Base-by-base conservation (phyloP, 2,888 invertebrate species). In the Xylota segnis region DNA sequence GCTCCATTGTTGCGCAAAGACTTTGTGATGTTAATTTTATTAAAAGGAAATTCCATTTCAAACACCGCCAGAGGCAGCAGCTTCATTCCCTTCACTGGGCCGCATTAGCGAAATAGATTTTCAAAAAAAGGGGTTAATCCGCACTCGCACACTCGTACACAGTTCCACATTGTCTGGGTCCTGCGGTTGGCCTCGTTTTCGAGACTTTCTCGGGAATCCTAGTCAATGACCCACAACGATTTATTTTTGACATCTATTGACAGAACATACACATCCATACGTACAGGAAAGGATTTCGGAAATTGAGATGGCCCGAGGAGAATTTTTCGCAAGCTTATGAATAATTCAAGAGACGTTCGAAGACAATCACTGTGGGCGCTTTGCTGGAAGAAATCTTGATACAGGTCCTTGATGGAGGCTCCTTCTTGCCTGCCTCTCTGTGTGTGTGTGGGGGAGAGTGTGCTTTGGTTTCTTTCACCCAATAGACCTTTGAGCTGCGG, bases 21-120 rank as follows among this genome's bases (percentile, higher is more conserved):
- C 59, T 71, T 66, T 83, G 47, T 66, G 72, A 83, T 45, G 71
- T 61, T 59, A 59, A 59, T 65, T 78, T 77, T 37, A 66, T 72
- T 72, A 66, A 82, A 75, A 61, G 59, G 47, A 65, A 59, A 75
- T 70, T 58, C 58, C 32, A 27, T 56, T 47, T 58, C 70, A 71
- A 63, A 32, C 37, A 43, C 50, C 40, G 56, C 58, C 43, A 10
- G 40, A 27, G 77, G 70, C 77, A 10, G 65, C 23, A 23, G 23
- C 27, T 52, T 34, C 34, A 52, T 52, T 14, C 50, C 29, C 12
- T 29, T 52, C 43, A 9, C 50, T 29, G 58, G 52, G 23, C 5
- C 59, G 40, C 18, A 32, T 66, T 52, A 47, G 32, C 61, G 27
- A 66, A 59, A 68, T 50, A 54, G 34, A 65, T 72, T 23, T 23